phyloP scores from a whole-genome alignment of 2,888 invertebrate genomes.

The Eupithecia pulchellata region DNA sequence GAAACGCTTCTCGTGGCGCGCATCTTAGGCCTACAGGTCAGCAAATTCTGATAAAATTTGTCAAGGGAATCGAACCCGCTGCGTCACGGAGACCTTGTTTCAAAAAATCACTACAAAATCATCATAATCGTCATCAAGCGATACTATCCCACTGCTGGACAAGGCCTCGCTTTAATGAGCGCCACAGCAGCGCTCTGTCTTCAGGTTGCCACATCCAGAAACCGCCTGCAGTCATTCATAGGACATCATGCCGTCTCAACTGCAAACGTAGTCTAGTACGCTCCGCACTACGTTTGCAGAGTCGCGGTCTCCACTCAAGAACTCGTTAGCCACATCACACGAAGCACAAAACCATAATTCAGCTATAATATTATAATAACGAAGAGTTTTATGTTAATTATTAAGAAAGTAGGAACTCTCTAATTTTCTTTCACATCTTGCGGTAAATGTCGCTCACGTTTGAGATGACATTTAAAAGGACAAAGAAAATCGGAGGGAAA shows the following conservation, averaged over 20 bases:
- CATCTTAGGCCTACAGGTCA: no score
- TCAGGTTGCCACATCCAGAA: not conserved
- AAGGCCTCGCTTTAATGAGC: no score
- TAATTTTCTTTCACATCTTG: not conserved
- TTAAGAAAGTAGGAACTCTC: not conserved
- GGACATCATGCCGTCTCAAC: not conserved
- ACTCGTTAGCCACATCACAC: not conserved
- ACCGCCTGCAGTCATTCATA: not conserved
- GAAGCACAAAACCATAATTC: not conserved
- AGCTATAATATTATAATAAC: not conserved
- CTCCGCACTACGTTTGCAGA: not conserved
- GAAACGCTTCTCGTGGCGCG: no score
- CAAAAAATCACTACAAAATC: no score
- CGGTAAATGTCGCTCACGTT: slow-evolving; percentile 4
- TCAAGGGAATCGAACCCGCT: no score
- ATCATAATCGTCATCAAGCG: no score
- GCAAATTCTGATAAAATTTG: no score
- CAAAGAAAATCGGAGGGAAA: no score
- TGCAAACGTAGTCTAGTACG: no score
- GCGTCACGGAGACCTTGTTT: no score
- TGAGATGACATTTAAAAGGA: not conserved
- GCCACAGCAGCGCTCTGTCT: not conserved
- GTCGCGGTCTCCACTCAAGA: not conserved
- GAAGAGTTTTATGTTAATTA: no score
- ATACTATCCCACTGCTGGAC: no score